Evolutionary conservation across 2,797 vertebrate genomes (phyloP), one percentile per base, ranked within the genome.

Genomic region (Melanotaenia trifasciata): DNA sequence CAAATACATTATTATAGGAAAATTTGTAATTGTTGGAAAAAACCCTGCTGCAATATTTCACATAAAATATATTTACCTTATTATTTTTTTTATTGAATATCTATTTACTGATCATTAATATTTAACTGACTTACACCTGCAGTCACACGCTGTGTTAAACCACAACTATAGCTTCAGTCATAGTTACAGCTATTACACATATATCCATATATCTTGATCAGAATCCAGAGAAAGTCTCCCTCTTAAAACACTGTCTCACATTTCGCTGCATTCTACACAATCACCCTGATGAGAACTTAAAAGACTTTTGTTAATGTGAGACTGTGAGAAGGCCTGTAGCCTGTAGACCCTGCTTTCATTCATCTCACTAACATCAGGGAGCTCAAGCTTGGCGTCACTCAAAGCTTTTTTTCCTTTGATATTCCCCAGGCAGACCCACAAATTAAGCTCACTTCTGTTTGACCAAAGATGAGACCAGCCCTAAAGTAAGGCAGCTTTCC

Each of bases 381-480:
- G 90, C 89, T 92, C 91, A 93, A 84, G 86, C 87, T 77, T 54
- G 81, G 86, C 87, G 84, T 91, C 90, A 89, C 87, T 91, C 88
- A 90, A 92, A 94, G 87, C 87, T 86, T 88, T 89, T 72, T 90
- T 84, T 82, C 89, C 89, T 93, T 91, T 93, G 89, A 93, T 93
- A 94, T 92, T 93, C 93, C 91, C 92, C 84, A 88, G 87, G 89
- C 92, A 90, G 89, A 89, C 90, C 90, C 88, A 85, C 90, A 94
- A 94, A 94, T 94, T 93, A 95, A 93, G 92, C 90, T 90, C 87
- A 85, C 90, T 93, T 93, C 92, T 93, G 91, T 94, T 92, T 90
- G 87, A 93, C 90, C 88, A 89, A 93, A 94, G 92, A 90, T 91
- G 89, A 92, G 90, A 89, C 86, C 84, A 69, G 86, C 75, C 81